Conservation (phyloP, 1,140 invertebrate genomes). For the Vanessa tameamea region DNA sequence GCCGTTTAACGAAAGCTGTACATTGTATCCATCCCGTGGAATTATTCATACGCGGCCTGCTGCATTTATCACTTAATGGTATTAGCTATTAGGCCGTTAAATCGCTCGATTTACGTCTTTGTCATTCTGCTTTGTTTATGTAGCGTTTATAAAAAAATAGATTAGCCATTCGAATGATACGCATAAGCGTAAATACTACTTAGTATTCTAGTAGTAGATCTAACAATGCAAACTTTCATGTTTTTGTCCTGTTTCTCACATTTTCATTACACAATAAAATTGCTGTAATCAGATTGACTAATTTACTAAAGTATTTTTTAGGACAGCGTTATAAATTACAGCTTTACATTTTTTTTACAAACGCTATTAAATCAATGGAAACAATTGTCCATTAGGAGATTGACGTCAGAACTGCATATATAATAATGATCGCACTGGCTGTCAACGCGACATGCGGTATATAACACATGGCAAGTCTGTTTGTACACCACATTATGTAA, state of each 20-base stretch:
- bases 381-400: slow-evolving; percentile 38
- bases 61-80: slow-evolving; percentile 80
- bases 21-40: slow-evolving; percentile 77
- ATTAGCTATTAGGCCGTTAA: slow-evolving; percentile 78
- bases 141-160: neutral
- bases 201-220: neutral
- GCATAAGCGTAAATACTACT: too few species aligned
- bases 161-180: too few species aligned
- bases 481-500: slow-evolving; percentile 27
- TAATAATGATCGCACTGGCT: slow-evolving; percentile 69
- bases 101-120: slow-evolving; percentile 73
- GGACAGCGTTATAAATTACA: neutral
- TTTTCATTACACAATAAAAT: slow-evolving; percentile 1
- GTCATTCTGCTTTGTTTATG: slow-evolving; percentile 33
- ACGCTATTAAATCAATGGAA: neutral
- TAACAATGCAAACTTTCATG: neutral
- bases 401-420: slow-evolving; percentile 48
- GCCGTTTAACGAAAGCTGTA: slow-evolving; percentile 78
- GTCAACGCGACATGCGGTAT: slow-evolving; percentile 66
- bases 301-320: neutral
- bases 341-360: too few species aligned
- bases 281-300: neutral
- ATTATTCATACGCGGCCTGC: slow-evolving; percentile 77
- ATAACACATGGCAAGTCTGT: slow-evolving; percentile 66
- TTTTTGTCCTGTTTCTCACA: neutral